A percentile compares a stretch with the other conserved stretches of the same genome.
These are phyloP conservation scores for Triplophysa dalaica DNA, from an alignment of 2,113 vertebrate species.

Conservation along the genomic window DNA sequence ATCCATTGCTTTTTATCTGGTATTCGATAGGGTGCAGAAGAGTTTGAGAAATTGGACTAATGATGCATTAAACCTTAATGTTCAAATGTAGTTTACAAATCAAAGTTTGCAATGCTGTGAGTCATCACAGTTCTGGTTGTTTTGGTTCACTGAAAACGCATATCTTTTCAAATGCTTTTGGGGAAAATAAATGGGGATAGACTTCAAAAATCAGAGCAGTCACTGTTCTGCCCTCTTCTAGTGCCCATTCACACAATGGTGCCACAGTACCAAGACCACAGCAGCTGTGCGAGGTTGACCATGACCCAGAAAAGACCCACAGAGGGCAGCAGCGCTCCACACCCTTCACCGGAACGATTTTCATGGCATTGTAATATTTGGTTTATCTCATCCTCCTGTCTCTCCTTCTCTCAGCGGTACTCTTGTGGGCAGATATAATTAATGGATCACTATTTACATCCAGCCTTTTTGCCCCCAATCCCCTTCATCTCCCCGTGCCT, in stretches of 20 bases:
- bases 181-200: background rate
- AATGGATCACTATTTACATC: constrained; percentile 58
- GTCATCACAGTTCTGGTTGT: too few species aligned
- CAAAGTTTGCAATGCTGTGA: too few species aligned
- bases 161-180: background rate
- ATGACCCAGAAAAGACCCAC: constrained; percentile 24
- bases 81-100: too few species aligned
- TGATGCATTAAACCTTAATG: too few species aligned
- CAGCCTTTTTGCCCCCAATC: constrained; percentile 28
- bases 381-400: background rate
- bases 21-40: too few species aligned
- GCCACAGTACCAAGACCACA: background rate
- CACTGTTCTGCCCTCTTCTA: background rate
- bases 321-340: constrained; percentile 57
- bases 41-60: too few species aligned
- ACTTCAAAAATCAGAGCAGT: too few species aligned
- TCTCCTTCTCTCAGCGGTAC: constrained; percentile 32
- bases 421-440: constrained; percentile 58
- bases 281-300: background rate
- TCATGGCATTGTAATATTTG: constrained; percentile 3
- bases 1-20: too few species aligned
- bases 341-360: constrained; percentile 19
- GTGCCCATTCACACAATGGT: background rate
- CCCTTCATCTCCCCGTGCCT: constrained; percentile 1
- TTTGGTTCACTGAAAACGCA: too few species aligned